Evolutionary conservation across 1,140 invertebrate species (phyloP), one percentile per base, ranked within the genome.

Genomic region (Drosophila azteca): DNA sequence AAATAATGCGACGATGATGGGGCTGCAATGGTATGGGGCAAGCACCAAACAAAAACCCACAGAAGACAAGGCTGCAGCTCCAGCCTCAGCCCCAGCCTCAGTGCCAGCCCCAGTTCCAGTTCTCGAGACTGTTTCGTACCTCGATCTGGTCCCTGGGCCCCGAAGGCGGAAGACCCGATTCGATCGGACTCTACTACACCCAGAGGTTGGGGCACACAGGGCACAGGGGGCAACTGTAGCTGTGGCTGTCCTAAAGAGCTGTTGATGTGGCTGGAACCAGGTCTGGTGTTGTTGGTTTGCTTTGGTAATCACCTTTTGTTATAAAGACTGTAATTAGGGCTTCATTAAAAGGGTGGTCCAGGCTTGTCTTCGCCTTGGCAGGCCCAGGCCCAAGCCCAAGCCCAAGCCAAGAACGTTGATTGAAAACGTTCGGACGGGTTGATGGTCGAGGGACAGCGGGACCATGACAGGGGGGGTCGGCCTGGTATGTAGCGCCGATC

Each of bases 301-400:
- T 85, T 87, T 88, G 83, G 83, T 88, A 87, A 87, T 87, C 83
- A 87, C 83, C 83, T 87, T 87, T 87, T 87, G 83, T 88, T 87
- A 87, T 87, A 87, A 87, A 87, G 83, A 87, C 83, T 87, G 83
- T 87, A 87, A 87, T 87, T 87, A 87, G 83, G 83, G 83, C 83
- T 87, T 87, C 83, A 87, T 87, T 87, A 87, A 87, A 87, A 87
- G 83, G 83, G 83, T 87, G 83, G 83, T 87, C 83, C 83, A 57
- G 63, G 76, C 83, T 88, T 87, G 83, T 87, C 83, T 87, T 88
- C 83, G 83, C 83, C 83, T 76, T 72, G 78, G 79, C 75, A 67
- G 79, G 59, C 75, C 60, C 54, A 31, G 57, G 59, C 62, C 68
- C 70, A 39, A 2, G 11, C 31, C 35, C 35, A 39, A 53, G 59